Base-by-base conservation (phyloP, 2,888 invertebrate species). In the Tipula vernalis region DNA sequence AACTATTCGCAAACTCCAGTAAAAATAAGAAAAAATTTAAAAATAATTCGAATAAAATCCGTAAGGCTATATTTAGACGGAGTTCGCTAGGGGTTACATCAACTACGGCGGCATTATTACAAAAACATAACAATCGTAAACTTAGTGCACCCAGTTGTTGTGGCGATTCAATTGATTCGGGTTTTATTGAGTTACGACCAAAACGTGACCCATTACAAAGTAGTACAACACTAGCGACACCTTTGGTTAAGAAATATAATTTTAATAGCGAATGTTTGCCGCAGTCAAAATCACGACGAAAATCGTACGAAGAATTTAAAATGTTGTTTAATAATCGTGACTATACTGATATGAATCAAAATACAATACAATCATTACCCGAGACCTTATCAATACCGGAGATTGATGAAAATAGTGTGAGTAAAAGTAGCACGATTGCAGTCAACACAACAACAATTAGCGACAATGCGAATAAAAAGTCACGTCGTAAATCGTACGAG, bases 251-350 rank as follows among this genome's bases (percentile, higher is more conserved):
- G 85, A 39, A 41, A 44, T 41, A 18, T 41, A 51, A 71, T 83
- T 18, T 39, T 71, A 71, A 87, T 86, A 92, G 91, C 87, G 91
- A 92, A 87, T 92, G 92, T 41, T 88, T 92, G 87, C 91, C 91
- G 86, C 92, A 91, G 88, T 92, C 92, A 13, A 89, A 91, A 15
- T 92, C 91, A 88, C 90, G 92, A 5, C 90, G 92, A 87, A 92
- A 91, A 88, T 92, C 92, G 42, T 92, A 92, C 87, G 92, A 92
- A 87, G 92, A 92, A 89, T 92, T 92, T 87, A 92, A 92, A 88
- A 91, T 91, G 36, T 89, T 91, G 88, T 91, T 91, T 89, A 88
- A 39, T n/a, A 84, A 41, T 84, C 84, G 84, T 8, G 84, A 84
- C 5, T 84, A 84, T 39, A 39, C n/a, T 36, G 84, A 84, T 39